A percentile compares a stretch with the other conserved stretches of the same genome.
phyloP scores from a whole-genome alignment of 2,797 vertebrate genomes.

The Lophotriccus pileatus region DNA sequence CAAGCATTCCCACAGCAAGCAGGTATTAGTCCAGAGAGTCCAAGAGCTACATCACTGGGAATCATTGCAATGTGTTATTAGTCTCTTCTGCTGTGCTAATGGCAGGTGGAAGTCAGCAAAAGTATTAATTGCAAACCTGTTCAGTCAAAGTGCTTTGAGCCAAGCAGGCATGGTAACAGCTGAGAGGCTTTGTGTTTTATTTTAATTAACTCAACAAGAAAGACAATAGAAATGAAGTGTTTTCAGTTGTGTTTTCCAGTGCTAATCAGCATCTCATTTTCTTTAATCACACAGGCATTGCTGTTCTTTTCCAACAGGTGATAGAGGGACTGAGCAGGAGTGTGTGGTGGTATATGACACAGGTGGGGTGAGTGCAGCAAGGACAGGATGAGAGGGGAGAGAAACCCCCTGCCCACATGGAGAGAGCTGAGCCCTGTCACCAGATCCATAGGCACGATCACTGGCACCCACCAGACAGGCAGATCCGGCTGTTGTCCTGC shows the following conservation, averaged over 20 bases:
- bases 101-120: slow-evolving; percentile 12
- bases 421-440: neutral
- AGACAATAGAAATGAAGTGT: slow-evolving; percentile 57
- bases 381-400: no score
- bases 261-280: slow-evolving; percentile 63
- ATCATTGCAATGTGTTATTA: slow-evolving; percentile 10
- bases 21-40: neutral
- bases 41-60: neutral
- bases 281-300: neutral
- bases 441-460: rapidly evolving
- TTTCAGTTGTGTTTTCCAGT: slow-evolving; percentile 42
- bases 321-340: neutral
- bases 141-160: neutral
- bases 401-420: rapidly evolving
- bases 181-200: slow-evolving; percentile 19
- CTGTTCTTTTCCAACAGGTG: neutral
- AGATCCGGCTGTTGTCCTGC: neutral
- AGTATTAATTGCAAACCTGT: slow-evolving; percentile 40
- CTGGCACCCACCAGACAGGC: neutral
- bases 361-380: neutral
- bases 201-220: slow-evolving; percentile 54
- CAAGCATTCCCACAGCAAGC: neutral
- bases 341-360: neutral
- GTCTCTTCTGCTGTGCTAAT: slow-evolving; percentile 37
- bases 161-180: neutral